Evolutionary conservation across 2,113 vertebrate genomes (phyloP).

Genomic region (Neolamprologus variostigma): DNA sequence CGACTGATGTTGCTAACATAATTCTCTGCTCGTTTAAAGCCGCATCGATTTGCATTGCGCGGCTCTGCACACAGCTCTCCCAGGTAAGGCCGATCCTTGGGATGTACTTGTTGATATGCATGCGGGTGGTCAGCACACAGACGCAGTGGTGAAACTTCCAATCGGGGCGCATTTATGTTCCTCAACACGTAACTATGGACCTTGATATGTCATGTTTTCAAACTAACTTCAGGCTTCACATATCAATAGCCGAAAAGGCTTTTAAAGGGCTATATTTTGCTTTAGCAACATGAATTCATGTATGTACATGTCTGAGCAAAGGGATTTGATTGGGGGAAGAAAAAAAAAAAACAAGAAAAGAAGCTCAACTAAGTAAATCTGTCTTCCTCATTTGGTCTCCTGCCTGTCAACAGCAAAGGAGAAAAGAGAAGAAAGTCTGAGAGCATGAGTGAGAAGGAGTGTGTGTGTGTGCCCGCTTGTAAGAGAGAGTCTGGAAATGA

Average conservation of each 20-base stretch:
- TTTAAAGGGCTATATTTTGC: slow-evolving; percentile 10
- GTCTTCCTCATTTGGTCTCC: slow-evolving; percentile 57
- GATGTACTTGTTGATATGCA: slow-evolving; percentile 41
- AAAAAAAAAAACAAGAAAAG: background rate
- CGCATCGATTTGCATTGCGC: slow-evolving; percentile 59
- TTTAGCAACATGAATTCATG: slow-evolving; percentile 6
- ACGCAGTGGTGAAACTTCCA: slow-evolving; percentile 17
- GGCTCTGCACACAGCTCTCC: slow-evolving; percentile 37
- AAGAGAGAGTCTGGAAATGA: slow-evolving; percentile 28
- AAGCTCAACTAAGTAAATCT: slow-evolving; percentile 56
- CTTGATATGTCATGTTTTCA: slow-evolving; percentile 30
- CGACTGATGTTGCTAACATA: slow-evolving; percentile 65
- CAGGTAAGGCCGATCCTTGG: slow-evolving; percentile 33
- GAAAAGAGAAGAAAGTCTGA: background rate
- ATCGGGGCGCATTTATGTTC: slow-evolving; percentile 12
- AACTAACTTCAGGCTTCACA: background rate
- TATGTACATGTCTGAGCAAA: slow-evolving; percentile 11
- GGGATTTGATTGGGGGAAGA: background rate
- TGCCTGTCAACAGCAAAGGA: slow-evolving; percentile 53
- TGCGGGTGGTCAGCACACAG: slow-evolving; percentile 21
- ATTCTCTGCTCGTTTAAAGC: slow-evolving; percentile 69
- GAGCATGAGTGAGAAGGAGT: background rate
- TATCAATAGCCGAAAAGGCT: background rate
- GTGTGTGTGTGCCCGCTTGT: background rate
- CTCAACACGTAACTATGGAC: slow-evolving; percentile 16